Percentiles rank a stretch among this genome's conserved stretches.
These are phyloP conservation scores for Trochalopteron elliotii DNA, from an alignment of 2,113 vertebrate species.

Conservation along the genomic window DNA sequence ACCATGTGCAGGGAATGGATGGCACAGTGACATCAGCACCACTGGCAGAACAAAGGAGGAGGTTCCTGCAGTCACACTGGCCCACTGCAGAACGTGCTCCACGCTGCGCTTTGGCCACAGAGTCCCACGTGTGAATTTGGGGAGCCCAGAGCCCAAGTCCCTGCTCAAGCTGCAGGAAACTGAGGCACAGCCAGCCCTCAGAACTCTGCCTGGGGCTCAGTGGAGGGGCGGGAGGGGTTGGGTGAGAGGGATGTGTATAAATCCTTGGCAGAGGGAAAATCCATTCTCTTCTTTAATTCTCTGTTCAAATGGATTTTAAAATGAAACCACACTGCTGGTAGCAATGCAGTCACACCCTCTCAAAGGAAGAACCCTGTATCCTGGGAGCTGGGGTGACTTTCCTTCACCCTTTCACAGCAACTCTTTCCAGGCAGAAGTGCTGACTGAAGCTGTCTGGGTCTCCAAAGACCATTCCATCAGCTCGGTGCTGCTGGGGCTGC, in stretches of 20 bases:
- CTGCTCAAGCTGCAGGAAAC: neutral
- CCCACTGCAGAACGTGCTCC: neutral
- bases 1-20: neutral
- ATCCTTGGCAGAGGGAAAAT: neutral
- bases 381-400: neutral
- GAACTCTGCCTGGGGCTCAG: neutral
- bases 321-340: neutral
- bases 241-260: neutral
- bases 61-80: neutral
- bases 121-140: neutral
- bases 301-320: neutral
- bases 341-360: neutral
- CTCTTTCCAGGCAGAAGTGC: neutral
- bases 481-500: neutral
- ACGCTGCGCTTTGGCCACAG: neutral
- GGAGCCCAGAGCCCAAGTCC: neutral
- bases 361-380: neutral
- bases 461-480: slow-evolving; percentile 43
- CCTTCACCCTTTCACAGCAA: neutral
- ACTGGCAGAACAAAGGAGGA: neutral
- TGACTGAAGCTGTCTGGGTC: slow-evolving; percentile 40
- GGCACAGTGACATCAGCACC: neutral
- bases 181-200: neutral
- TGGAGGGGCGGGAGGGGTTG: neutral
- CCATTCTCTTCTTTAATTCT: neutral